Percentiles rank a stretch among this genome's conserved stretches.
These are phyloP conservation scores for Drosophila multiciliata DNA, from an alignment of 2,888 invertebrate species.

Conservation along the genomic window DNA sequence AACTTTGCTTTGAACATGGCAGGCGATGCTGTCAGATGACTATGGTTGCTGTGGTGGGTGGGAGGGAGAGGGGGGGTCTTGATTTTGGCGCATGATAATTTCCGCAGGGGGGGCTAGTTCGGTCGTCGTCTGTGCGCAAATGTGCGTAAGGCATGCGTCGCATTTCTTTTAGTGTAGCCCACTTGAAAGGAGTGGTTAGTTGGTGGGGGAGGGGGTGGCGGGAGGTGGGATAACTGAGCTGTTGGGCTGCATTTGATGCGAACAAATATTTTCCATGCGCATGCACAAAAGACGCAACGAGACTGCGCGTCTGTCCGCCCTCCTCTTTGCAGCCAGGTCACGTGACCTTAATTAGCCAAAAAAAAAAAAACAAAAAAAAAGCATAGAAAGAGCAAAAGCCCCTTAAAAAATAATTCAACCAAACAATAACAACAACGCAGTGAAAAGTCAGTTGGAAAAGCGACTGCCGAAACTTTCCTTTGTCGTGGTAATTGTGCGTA, in stretches of 20 bases:
- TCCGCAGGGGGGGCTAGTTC: conserved; percentile 29
- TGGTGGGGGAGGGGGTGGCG: not conserved
- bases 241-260: conserved; percentile 65
- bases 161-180: conserved; percentile 35
- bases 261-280: conserved; percentile 55
- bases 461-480: conserved; percentile 31
- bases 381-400: not conserved
- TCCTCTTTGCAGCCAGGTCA: conserved; percentile 52
- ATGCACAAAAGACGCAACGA: conserved; percentile 55
- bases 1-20: conserved; percentile 65
- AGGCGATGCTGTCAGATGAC: conserved; percentile 2
- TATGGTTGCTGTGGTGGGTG: not conserved
- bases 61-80: conserved; percentile 9
- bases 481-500: conserved; percentile 54
- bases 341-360: conserved; percentile 74
- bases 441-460: conserved; percentile 32
- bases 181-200: conserved; percentile 11
- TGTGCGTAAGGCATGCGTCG: conserved; percentile 66
- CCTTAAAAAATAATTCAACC: not conserved
- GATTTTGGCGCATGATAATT: conserved; percentile 70
- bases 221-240: not conserved
- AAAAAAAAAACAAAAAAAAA: conserved; percentile 18
- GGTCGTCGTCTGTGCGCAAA: conserved; percentile 51
- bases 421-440: not conserved
- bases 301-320: not conserved